Base-by-base conservation (phyloP, 2,888 invertebrate genomes). In the Bombylius discolor region DNA sequence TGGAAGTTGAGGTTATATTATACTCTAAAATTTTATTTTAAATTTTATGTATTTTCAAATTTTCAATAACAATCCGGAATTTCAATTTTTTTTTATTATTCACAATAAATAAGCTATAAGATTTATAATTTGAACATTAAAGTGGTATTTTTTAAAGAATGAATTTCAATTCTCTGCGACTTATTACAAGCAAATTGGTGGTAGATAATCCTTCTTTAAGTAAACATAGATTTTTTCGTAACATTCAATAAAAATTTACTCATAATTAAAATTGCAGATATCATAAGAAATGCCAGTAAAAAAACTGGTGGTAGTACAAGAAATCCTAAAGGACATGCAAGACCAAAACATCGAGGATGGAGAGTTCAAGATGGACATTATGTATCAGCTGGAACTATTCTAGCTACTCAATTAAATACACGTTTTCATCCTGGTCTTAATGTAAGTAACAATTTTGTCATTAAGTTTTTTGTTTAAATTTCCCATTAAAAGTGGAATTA, bases 341-440 rank as follows among this genome's bases (percentile, higher is more conserved):
- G 78, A 45, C 85, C 89, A 0, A 89, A 90, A 67, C 87, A 84
- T 64, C 79, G 89, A 67, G 88, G 88, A 1, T 84, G 85, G 81
- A 84, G 82, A 64, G 81, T 81, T n/a, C 83, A 84, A 64, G 87
- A 89, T 65, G 87, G 88, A 1, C 72, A 78, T 62, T 66, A 63
- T 58, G 89, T 89, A 5, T 73, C 81, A 51, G 70, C 78, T 11
- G 87, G 88, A 46, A 81, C 81, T 51, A 80, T 87, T 63, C 66
- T 90, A 57, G 89, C 76, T 1, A 81, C 82, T 0, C 90, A 90
- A 70, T 73, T 79, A 52, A 81, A 72, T 5, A 74, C 84, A 0
- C 77, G 89, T 55, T 90, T 87, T 68, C 89, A 89, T 73, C 89
- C 90, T 8, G 89, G 89, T 11, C 70, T 89, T 55, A 83, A 89